Conservation (phyloP, 2,113 vertebrate species). For the Myrmecobius fasciatus region DNA sequence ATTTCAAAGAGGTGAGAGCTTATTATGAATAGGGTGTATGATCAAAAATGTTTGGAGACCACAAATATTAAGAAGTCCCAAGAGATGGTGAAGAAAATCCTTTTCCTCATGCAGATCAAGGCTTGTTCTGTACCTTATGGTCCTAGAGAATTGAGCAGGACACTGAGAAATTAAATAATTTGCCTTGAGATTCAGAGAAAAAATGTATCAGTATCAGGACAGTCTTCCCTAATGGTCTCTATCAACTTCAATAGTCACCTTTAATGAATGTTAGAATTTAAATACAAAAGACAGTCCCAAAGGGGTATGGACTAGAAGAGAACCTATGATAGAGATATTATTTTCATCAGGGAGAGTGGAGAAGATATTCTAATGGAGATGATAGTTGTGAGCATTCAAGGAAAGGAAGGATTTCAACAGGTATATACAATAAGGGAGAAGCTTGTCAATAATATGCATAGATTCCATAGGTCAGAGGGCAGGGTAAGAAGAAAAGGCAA, state of each 20-base stretch:
- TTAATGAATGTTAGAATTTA: background rate
- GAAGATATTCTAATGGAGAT: background rate
- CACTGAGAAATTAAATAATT: background rate
- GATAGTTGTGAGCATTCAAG: background rate
- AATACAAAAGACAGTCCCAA: background rate
- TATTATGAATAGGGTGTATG: background rate
- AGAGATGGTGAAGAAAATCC: background rate
- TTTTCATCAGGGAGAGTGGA: background rate
- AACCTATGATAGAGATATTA: background rate
- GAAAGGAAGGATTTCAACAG: background rate
- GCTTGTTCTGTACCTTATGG: background rate
- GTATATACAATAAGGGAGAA: background rate
- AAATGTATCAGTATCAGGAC: background rate
- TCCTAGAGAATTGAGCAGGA: background rate
- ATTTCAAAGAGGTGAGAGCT: background rate
- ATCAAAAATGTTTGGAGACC: background rate
- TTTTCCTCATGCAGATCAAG: background rate
- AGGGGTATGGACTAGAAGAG: background rate
- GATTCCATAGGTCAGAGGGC: background rate
- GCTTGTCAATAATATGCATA: background rate
- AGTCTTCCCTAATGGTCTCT: background rate
- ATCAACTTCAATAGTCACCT: background rate
- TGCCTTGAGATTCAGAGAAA: background rate
- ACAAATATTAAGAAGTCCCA: background rate
- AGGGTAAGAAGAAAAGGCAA: background rate